Conservation (phyloP, 2,888 invertebrate genomes). For the Frankliniella intonsa region DNA sequence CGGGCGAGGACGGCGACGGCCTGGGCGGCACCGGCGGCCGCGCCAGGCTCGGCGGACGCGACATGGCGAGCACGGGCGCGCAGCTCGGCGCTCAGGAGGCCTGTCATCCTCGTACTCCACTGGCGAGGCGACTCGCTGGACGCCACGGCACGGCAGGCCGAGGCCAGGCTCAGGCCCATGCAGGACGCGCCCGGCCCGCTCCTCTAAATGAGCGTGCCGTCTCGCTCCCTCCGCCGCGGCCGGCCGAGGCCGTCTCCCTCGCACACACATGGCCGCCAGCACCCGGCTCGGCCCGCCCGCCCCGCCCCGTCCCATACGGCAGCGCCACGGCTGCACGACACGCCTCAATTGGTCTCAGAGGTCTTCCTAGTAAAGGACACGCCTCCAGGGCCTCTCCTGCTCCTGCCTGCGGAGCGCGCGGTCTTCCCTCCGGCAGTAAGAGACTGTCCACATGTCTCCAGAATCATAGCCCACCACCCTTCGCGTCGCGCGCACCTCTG, state of each 20-base stretch:
- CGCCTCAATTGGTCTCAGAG: no score
- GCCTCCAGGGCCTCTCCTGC: no score
- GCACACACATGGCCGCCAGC: background rate
- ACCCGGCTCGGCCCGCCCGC: no score
- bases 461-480: no score
- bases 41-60: background rate
- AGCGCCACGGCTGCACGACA: no score
- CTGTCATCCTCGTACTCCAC: background rate
- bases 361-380: no score
- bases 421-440: no score
- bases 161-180: background rate
- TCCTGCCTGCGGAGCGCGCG: no score
- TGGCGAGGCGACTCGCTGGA: background rate
- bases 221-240: background rate
- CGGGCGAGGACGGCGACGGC: background rate
- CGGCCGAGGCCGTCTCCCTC: background rate
- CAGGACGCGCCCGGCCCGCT: background rate
- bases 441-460: no score
- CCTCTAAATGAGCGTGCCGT: background rate
- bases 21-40: slow-evolving; percentile 4
- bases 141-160: background rate
- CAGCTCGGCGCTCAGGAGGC: background rate
- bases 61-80: background rate
- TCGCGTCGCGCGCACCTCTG: no score
- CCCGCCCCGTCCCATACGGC: no score